These are phyloP conservation scores for Zeus faber DNA, from an alignment of 2,113 vertebrate species.

Conservation along the genomic window DNA sequence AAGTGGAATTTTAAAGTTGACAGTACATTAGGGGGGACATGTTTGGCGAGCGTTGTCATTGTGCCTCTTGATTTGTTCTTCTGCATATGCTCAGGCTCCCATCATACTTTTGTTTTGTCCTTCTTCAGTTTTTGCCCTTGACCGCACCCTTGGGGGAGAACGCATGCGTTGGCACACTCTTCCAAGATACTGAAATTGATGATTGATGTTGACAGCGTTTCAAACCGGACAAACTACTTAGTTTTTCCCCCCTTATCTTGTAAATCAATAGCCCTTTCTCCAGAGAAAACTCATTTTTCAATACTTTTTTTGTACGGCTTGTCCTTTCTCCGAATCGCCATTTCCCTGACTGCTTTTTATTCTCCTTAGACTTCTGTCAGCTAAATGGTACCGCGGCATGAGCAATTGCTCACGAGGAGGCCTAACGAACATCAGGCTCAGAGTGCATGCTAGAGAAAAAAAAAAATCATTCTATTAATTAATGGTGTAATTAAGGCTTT, in stretches of 20 bases:
- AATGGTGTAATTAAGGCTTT: conserved; percentile 99
- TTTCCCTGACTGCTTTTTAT: conserved; percentile 55
- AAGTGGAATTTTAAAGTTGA: no score
- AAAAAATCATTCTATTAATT: conserved; percentile 97
- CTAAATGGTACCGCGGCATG: conserved; percentile 56
- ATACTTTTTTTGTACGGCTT: conserved; percentile 40
- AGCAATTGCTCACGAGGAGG: conserved; percentile 84
- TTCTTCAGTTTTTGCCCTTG: no score
- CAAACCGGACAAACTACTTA: background rate
- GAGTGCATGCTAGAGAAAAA: conserved; percentile 73
- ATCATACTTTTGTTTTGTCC: no score
- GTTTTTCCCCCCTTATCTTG: conserved; percentile 41
- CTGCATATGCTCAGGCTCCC: no score
- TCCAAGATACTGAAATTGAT: background rate
- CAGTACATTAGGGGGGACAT: no score
- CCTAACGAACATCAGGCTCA: conserved; percentile 88
- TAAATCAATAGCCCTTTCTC: conserved; percentile 45
- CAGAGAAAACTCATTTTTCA: conserved; percentile 16
- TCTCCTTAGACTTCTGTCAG: conserved; percentile 49
- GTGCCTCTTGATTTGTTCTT: no score
- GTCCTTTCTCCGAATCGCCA: conserved; percentile 39
- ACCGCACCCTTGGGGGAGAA: no score
- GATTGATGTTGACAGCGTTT: background rate
- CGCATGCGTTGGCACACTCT: no score
- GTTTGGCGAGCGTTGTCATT: no score